Base-by-base conservation (phyloP, 2,888 invertebrate genomes). In the Tiphia femorata region DNA sequence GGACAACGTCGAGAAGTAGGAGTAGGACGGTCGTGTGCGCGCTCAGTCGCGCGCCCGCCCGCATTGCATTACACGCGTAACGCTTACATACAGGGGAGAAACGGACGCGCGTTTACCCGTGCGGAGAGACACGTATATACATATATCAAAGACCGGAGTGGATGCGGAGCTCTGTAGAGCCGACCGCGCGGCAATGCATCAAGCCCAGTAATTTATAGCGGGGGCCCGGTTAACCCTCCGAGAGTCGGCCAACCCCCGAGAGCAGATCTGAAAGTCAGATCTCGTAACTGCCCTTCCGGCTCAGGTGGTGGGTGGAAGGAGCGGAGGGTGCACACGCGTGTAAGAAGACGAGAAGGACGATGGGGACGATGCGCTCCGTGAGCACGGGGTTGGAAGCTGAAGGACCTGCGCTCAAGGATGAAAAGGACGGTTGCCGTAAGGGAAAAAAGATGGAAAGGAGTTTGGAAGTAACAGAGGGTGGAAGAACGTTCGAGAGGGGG, bases 241-340 rank as follows among this genome's bases (percentile, higher is more conserved):
- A 17, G 48, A 42, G 54, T 49, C 33, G 35, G 56, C 60, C 41
- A 38, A 12, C 16, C 20, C 33, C 33, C 12, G 23, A 23, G 53
- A 54, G 70, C 58, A 68, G 73, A 77, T 78, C 74, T 73, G 72
- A 76, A 76, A 77, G 76, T 75, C 75, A 77, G 78, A 78, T 76
- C 75, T 72, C 57, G 59, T 62, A 64, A 67, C 60, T 59, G 60
- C 58, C 40, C 25, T 5, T n/a, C 33, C 17, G 21, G 2, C 29
- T 25, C 23, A 1, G 14, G 19, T n/a, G 27, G 23, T 27, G n/a
- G 3, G 38, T 17, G 19, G 19, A 29, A 44, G 33, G 17, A 4
- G 12, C 8, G 6, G 5, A 23, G 20, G 17, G 17, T 25, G 17
- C 42, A 16, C 42, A n/a, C 14, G 8, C 25, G 3, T 2, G 25